Evolutionary conservation across 1,140 invertebrate species (phyloP), one percentile per base, ranked within the genome.

Genomic region (Drosophila obscura): DNA sequence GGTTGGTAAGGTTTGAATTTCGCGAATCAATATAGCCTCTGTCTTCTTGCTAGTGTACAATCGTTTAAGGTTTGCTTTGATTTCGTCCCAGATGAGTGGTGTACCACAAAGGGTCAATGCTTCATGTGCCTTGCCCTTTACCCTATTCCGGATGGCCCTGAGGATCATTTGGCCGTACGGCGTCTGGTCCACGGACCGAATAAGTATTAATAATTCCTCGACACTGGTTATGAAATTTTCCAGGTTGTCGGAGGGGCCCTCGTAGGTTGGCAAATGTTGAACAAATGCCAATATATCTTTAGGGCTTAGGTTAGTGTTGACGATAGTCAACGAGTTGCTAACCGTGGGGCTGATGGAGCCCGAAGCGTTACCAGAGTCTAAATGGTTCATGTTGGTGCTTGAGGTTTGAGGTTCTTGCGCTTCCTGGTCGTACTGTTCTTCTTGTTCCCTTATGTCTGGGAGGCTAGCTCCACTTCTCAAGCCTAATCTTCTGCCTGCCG

Each of bases 1-100:
- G 26, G 43, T 59, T 48, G 16, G 56, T 46, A 61, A 26, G 15
- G 22, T 62, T 53, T 53, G 48, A 8, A 62, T 28, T 44, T 53
- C 60, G 2, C 26, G 22, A 11, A 62, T 44, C 5, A 62, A 22
- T 15, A 62, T 62, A 19, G 49, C 59, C 11, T 62, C 49, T 4
- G 22, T 44, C 16, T 53, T 44, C 26, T 53, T 62, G 22, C 15
- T 19, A 28, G 22, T 22, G 7, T 62, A 52, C 2, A 52, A 35
- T 28, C 50, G n/a, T 52, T 52, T 53, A 16, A 62, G 59, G 11
- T 62, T 62, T 28, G 59, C 49, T 9, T 61, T 52, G 19, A 58
- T 58, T 16, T 58, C 56, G 5, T 58, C 45, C 56, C n/a, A 31
- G n/a, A 49, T 60, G n/a, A 60, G 45, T 39, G 45, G 45, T 39